Evolutionary conservation across 2,888 invertebrate genomes (phyloP).

Genomic region (Lepidocyrtinus sp.): DNA sequence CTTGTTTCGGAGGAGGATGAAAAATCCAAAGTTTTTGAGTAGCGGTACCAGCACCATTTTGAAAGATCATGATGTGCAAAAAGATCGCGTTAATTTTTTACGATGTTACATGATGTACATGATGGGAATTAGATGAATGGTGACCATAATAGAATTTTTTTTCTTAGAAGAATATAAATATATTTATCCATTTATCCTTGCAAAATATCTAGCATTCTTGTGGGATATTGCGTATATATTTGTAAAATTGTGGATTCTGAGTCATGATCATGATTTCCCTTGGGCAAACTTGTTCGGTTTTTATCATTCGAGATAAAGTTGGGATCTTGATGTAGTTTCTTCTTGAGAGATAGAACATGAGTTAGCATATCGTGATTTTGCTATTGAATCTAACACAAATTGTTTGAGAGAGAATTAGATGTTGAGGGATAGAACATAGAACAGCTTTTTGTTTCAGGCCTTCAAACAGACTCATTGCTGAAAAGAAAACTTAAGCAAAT

Average conservation of each 20-base stretch:
- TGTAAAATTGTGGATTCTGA: too few species aligned
- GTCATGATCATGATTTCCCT: constrained; percentile 11
- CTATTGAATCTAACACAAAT: too few species aligned
- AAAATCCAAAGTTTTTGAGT: too few species aligned
- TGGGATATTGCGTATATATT: too few species aligned
- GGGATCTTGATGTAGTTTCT: background rate
- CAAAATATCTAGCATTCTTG: too few species aligned
- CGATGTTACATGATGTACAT: background rate
- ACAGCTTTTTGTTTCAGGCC: too few species aligned
- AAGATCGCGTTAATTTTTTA: background rate
- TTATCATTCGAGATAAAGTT: constrained; percentile 2
- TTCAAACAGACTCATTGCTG: too few species aligned
- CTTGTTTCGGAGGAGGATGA: constrained; percentile 10
- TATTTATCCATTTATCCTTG: too few species aligned
- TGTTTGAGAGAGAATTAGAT: too few species aligned
- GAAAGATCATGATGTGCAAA: background rate
- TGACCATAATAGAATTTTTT: background rate
- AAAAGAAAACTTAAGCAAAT: background rate
- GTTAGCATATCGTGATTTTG: too few species aligned
- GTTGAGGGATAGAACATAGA: too few species aligned
- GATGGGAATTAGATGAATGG: background rate
- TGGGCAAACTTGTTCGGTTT: constrained; percentile 8
- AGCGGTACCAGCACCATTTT: background rate
- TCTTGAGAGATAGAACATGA: too few species aligned
- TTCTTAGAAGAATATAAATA: background rate